Evolutionary conservation across 2,113 vertebrate genomes (phyloP), one percentile per base, ranked within the genome.

Genomic region (Phyllopteryx taeniolatus): DNA sequence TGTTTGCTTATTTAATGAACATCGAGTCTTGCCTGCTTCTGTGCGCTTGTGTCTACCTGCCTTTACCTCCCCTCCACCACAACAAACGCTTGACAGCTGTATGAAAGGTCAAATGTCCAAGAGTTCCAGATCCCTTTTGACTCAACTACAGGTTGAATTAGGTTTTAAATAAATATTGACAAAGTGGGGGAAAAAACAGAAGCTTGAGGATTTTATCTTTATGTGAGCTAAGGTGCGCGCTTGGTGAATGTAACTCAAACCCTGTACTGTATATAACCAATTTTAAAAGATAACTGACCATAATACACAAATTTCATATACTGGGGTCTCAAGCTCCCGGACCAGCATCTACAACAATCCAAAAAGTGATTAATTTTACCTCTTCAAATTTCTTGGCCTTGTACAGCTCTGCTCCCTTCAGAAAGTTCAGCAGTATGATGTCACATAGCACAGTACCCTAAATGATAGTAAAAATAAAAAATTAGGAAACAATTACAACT

Each of bases 311-410:
- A 10, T 53, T 20, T 53, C 19, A 9, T 53, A 53, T 53, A n/a
- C 20, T 53, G 19, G 20, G 2, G 51, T n/a, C 7, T 8, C 19
- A 53, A 53, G 19, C 8, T 53, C 19, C 9, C 4, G 19, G 51
- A 53, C 19, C 51, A 8, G 8, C 19, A 56, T 56, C 20, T 22
- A 68, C 0, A 54, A 22, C 39, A 51, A 20, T 54, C 0, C 13
- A 15, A 42, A 46, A 22, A 78, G 12, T 0, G 1, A 20, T 0
- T 2, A 51, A 66, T 39, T 67, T 81, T 84, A 96, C 97, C 96
- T 98, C 96, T 91, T 98, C 96, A 69, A 98, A 98, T 88, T 98
- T 98, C 88, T 93, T 95, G 68, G 96, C 95, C 78, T 98, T 98
- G 93, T 98, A 98, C 74, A 95, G 94, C 72, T 97, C 95, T 0